phyloP scores from a whole-genome alignment of 2,797 vertebrate species.

The Sternotherus odoratus region DNA sequence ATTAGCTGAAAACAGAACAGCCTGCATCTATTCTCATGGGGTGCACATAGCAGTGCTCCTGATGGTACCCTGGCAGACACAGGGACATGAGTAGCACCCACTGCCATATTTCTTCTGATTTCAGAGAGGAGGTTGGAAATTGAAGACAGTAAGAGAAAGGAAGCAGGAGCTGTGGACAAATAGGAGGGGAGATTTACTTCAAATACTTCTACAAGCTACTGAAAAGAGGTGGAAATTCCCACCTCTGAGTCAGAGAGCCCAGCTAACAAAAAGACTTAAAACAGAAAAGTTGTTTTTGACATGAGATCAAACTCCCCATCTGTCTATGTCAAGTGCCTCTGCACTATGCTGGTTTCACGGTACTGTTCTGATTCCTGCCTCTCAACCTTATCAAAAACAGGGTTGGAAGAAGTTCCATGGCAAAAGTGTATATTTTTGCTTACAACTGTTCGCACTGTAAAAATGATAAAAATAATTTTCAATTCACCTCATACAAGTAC shows the following conservation, averaged over 20 bases:
- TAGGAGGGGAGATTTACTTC: background rate
- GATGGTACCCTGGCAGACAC: background rate
- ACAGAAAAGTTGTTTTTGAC: background rate
- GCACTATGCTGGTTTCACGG: background rate
- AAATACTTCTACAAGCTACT: background rate
- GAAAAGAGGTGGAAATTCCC: background rate
- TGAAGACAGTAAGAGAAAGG: background rate
- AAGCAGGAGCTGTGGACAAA: background rate
- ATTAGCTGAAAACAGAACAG: background rate
- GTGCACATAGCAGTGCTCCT: fast-evolving
- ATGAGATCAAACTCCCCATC: background rate
- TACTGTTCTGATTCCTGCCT: background rate
- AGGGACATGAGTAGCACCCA: fast-evolving
- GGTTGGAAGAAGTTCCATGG: background rate
- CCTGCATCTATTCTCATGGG: background rate
- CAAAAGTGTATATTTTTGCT: background rate
- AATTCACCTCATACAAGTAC: no score
- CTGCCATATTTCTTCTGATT: background rate
- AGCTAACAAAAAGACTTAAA: background rate
- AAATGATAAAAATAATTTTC: no score
- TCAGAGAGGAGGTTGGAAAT: background rate
- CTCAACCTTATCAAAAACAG: background rate
- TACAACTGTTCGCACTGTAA: no score
- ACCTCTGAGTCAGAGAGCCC: background rate
- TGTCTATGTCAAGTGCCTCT: background rate